A percentile compares a stretch with the other conserved stretches of the same genome.
These are phyloP conservation scores for Engraulis encrasicolus DNA, from an alignment of 2,113 vertebrate species.

Conservation along the genomic window DNA sequence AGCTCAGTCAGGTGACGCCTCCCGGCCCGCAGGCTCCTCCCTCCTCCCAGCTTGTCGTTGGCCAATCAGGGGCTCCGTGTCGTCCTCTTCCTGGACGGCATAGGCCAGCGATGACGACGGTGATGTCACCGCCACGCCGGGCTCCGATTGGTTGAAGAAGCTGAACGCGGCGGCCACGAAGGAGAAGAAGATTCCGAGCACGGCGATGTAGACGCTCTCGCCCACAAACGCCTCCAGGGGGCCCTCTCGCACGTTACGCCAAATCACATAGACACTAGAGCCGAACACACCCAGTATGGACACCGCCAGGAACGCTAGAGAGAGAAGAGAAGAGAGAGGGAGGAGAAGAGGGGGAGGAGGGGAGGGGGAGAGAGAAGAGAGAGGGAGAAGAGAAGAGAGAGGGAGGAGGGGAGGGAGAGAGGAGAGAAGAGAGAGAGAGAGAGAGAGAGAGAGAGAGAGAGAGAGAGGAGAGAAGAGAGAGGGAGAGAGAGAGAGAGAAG, in stretches of 20 bases:
- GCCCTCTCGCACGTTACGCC: conserved; percentile 40
- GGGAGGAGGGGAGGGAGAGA: too few relatives aligned
- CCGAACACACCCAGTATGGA: conserved; percentile 42
- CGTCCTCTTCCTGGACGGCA: conserved; percentile 8
- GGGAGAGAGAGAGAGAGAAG: too few relatives aligned
- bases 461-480: too few relatives aligned
- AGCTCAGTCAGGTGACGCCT: conserved; percentile 24
- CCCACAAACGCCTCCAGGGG: conserved; percentile 26
- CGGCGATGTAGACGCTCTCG: conserved; percentile 60
- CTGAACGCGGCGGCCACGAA: conserved; percentile 31
- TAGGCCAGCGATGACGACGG: neutral
- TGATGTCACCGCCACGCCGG: neutral
- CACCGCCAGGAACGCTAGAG: conserved; percentile 44
- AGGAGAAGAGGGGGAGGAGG: neutral
- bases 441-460: too few relatives aligned
- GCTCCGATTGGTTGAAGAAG: neutral
- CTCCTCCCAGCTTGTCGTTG: too few relatives aligned
- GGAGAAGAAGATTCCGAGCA: conserved; percentile 50
- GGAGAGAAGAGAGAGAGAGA: too few relatives aligned
- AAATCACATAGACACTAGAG: conserved; percentile 48
- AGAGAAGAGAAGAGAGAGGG: neutral
- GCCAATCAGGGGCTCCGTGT: conserved; percentile 32
- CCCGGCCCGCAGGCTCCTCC: conserved; percentile 8
- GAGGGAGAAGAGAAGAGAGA: too few relatives aligned
- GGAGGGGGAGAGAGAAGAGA: too few relatives aligned